Base-by-base conservation (phyloP, 2,113 vertebrate species). In the Amia ocellicauda region DNA sequence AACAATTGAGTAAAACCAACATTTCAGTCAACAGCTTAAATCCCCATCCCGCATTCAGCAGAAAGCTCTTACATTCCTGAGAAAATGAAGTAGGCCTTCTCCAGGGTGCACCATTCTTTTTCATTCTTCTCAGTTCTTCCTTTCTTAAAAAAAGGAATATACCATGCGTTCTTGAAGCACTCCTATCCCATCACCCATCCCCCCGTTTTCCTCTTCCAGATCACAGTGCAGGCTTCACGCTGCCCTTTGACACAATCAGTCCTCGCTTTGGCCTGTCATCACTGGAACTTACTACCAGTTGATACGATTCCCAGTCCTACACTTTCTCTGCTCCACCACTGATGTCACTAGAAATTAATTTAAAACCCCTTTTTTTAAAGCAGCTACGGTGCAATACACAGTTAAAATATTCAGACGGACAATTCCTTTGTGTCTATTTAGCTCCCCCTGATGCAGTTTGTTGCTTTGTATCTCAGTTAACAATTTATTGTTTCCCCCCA, bases 1-100 rank as follows among this genome's bases (percentile, higher is more conserved):
- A 66, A 66, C 64, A 66, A 59, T 66, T 59, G 55, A 31, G 56
- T 26, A 66, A 66, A 66, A 66, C 64, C 64, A 66, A 59, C 64
- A 66, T 66, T 66, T 59, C 55, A 59, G 43, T 27, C 26, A 14
- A 51, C 22, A 22, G 45, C 56, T 27, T 22, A 41, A 59, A 59
- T 66, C 55, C 55, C n/a, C 42, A 26, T 42, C 4, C 20, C 3
- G 26, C 43, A 58, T 57, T 20, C 27, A 23, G 23, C 28, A 24
- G 20, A 16, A 58, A 27, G 63, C 45, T 54, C 63, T 24, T 17
- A n/a, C 55, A 51, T 58, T 66, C 43, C 64, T 66, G 56, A 58
- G 64, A 59, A 59, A 27, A 52, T 2, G 22, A 42, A 26, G 29
- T 29, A 23, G 40, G 17, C 14, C 4, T 31, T 51, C 60, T 51